A percentile compares a stretch with the other conserved stretches of the same genome.
Evolutionary conservation across 2,797 vertebrate genomes (phyloP).

Genomic region (Cynopterus sphinx): DNA sequence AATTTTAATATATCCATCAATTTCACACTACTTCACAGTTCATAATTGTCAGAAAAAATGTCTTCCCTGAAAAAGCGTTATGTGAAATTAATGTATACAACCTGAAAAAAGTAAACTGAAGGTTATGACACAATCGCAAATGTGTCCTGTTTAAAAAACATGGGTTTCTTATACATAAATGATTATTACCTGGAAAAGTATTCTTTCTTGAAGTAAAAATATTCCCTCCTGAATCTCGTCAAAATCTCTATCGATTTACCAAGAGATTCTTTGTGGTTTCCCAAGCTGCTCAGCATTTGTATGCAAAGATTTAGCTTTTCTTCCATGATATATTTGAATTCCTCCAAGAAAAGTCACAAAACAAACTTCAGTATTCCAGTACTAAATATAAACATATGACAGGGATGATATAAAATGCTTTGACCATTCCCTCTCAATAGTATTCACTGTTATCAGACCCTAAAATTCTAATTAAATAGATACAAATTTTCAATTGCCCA

Average conservation of each 20-base stretch:
- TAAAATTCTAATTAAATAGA: not conserved
- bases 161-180: constrained; percentile 7
- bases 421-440: not conserved
- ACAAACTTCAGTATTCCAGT: not conserved
- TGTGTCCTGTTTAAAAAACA: not conserved
- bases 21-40: not conserved
- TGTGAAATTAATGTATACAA: not conserved
- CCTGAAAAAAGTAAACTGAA: not conserved
- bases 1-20: not conserved
- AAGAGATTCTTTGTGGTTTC: constrained; percentile 88
- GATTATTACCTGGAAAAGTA: constrained; percentile 89
- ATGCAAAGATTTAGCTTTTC: constrained; percentile 87
- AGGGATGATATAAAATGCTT: not conserved
- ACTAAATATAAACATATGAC: not conserved
- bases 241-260: constrained; percentile 90
- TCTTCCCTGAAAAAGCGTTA: not conserved
- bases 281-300: constrained; percentile 88
- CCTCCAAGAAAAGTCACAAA: constrained; percentile 71
- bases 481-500: not conserved
- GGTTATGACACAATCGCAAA: not conserved
- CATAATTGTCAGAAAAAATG: not conserved
- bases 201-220: constrained; percentile 86
- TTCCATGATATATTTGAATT: constrained; percentile 82
- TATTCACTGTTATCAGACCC: not conserved
- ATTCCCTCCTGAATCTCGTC: constrained; percentile 90